Evolutionary conservation across 2,888 invertebrate species (phyloP), one percentile per base, ranked within the genome.

Genomic region (Lamproptera curius): DNA sequence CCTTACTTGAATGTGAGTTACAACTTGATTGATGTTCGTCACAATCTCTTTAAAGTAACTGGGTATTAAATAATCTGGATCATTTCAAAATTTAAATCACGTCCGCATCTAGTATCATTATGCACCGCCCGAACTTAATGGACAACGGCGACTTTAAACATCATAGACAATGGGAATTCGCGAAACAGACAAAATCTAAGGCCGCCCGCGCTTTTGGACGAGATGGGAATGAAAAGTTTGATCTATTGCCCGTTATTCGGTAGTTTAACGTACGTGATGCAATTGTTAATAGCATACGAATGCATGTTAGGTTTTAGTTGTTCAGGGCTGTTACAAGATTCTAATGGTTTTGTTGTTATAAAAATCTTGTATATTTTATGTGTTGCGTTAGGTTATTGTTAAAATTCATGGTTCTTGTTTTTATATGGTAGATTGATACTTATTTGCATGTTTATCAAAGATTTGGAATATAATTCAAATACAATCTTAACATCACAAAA

Each of bases 31-130:
- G 57, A 56, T 53, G 56, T 52, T 49, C 55, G 51, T 52, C 55
- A 53, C 38, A 38, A 54, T 51, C 57, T 61, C 39, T 57, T 58
- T 62, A 65, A 51, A 52, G 52, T 28, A 56, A 50, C 57, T 50
- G 36, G 39, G 47, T 63, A 62, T 62, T 62, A 55, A 63, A 65
- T 62, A 55, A 62, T 52, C 53, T 63, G 55, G 58, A 69, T 64
- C 63, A 61, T 61, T 57, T 52, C 59, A 53, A n/a, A 54, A 65
- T 65, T 64, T 62, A 63, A 62, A 64, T 67, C 53, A 48, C 58
- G 52, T 49, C 57, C 59, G 53, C 53, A 58, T 61, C 46, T 51
- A 46, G 60, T 63, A 61, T 54, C 61, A 65, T 63, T 62, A 63
- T 58, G 61, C 51, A 54, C 51, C 52, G 52, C 58, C 59, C 57